Evolutionary conservation across 1,140 invertebrate genomes (phyloP).

Genomic region (Laodelphax striatellus): DNA sequence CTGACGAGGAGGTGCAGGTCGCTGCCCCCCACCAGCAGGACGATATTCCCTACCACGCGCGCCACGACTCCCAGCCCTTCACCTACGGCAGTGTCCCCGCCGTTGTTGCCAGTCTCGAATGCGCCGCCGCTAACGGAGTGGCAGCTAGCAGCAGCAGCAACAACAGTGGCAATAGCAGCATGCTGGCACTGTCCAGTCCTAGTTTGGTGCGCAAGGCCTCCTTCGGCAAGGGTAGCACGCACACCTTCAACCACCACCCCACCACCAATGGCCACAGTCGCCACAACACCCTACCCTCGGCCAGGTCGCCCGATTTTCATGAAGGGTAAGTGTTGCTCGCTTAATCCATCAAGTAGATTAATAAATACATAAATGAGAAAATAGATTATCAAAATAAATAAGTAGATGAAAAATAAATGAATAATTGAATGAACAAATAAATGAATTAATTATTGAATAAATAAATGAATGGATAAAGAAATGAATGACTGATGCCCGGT

Average conservation of each 20-base stretch:
- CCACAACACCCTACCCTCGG: constrained; percentile 21
- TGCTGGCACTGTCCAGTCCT: constrained; percentile 52
- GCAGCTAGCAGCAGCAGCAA: no score
- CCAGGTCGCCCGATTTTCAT: constrained; percentile 32
- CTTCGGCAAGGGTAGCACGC: constrained; percentile 22
- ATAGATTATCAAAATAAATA: no score
- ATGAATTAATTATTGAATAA: no score
- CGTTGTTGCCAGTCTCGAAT: constrained; percentile 31
- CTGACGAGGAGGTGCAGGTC: constrained; percentile 26
- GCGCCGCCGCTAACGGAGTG: no score
- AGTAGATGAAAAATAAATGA: no score
- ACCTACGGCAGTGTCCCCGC: constrained; percentile 55
- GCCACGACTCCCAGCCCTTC: constrained; percentile 67
- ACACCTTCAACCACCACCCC: neutral
- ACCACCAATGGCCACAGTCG: constrained; percentile 13
- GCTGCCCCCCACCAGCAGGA: constrained; percentile 33
- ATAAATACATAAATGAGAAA: no score
- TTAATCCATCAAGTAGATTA: no score
- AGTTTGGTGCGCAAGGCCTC: constrained; percentile 57
- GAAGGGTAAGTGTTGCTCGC: constrained; percentile 31
- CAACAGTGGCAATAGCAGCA: constrained; percentile 24
- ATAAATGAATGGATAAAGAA: no score
- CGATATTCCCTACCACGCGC: constrained; percentile 70
- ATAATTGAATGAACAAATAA: no score
- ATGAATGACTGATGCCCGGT: no score